phyloP scores from a whole-genome alignment of 2,113 vertebrate genomes.

The Gavia stellata region DNA sequence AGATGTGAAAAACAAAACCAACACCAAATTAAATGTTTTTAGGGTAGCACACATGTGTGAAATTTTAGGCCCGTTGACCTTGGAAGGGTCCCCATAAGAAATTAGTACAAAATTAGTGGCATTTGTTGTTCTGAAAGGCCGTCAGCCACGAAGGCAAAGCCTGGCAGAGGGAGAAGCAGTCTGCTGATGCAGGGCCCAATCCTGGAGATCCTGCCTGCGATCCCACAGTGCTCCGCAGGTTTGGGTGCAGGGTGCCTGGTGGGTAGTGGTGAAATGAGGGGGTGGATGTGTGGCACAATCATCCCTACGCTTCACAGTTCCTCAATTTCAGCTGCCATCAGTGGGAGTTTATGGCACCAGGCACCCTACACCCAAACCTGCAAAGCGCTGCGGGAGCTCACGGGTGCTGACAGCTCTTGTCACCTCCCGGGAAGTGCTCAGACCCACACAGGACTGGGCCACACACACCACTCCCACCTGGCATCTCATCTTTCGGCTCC shows the following conservation, averaged over 20 bases:
- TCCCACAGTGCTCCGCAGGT: background rate
- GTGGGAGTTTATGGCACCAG: constrained; percentile 20
- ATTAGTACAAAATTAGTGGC: background rate
- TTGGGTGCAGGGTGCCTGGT: background rate
- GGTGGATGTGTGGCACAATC: constrained; percentile 2
- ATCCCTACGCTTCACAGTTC: constrained; percentile 11
- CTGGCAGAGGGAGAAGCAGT: background rate
- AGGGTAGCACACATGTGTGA: background rate
- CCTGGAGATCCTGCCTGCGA: background rate
- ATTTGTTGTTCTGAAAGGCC: background rate
- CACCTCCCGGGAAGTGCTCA: background rate
- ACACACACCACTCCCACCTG: background rate
- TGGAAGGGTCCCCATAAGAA: constrained; percentile 11
- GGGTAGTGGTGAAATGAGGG: background rate
- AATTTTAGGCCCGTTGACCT: constrained; percentile 42
- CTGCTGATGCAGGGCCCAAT: background rate
- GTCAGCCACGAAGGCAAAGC: background rate
- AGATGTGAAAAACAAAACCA: constrained; percentile 11
- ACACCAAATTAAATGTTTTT: constrained; percentile 14
- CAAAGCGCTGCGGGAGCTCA: background rate
- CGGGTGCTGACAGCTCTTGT: constrained; percentile 1
- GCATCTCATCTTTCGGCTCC: background rate
- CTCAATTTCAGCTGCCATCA: constrained; percentile 19
- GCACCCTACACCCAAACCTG: background rate
- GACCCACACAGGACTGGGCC: background rate